Evolutionary conservation across 2,113 vertebrate genomes (phyloP).

Genomic region (Bos taurus): ARS-UCD2.0 NC_037346.1:13000501-13001000

Average conservation of each 20-base stretch:
- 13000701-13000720: not conserved
- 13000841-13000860: not conserved
- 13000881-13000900: not conserved
- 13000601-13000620: not conserved
- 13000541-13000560: not conserved
- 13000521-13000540: not conserved
- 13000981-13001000: constrained; percentile 74
- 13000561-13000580: not conserved
- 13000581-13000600: not conserved
- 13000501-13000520: too few relatives aligned
- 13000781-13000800: not conserved
- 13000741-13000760: not conserved
- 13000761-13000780: not conserved
- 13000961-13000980: constrained; percentile 71
- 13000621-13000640: not conserved
- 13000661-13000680: not conserved
- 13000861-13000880: not conserved
- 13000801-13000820: not conserved
- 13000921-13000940: constrained; percentile 34
- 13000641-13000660: not conserved
- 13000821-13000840: not conserved
- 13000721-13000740: not conserved
- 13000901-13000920: not conserved
- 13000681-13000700: not conserved
- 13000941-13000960: constrained; percentile 65